Evolutionary conservation across 2,888 invertebrate genomes (phyloP), one percentile per base, ranked within the genome.

Genomic region (Drosophila setosimentum): DNA sequence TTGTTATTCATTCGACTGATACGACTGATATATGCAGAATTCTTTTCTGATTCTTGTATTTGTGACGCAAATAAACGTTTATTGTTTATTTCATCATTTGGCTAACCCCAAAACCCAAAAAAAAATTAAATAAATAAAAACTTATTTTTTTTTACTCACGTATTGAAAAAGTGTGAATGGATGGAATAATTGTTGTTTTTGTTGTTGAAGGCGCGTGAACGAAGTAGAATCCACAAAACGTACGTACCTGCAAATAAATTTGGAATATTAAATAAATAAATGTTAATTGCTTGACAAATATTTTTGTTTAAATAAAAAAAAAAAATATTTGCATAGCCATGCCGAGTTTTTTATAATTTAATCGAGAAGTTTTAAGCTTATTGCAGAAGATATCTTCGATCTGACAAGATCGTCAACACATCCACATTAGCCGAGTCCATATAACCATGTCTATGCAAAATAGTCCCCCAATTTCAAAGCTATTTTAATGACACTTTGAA

Each of bases 161-260:
- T 63, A 62, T 66, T 59, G 64, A 61, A 49, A 58, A 49, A 37
- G 65, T 64, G 35, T 69, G 61, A 70, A 66, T 68, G 68, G 29
- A 51, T 32, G 40, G 18, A 37, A 30, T 55, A 27, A 24, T 18
- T 11, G 60, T 8, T 55, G 16, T 11, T 18, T 54, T 54, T 69
- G 21, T 24, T 40, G n/a, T 30, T 24, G 32, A 18, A 33, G 29
- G 33, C 54, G 57, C 53, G 48, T 70, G 49, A 67, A 66, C 55
- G 42, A 42, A 61, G 51, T 33, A n/a, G 37, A 71, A 51, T 75
- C 68, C 82, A 75, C 61, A 77, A 55, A 73, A 60, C 21, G 64
- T 74, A 72, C 82, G 68, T 72, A 88, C 86, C 84, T 88, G 83
- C 54, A 83, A 86, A 72, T 78, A 86, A 18, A 85, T 69, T 40